Percentiles rank a stretch among this genome's conserved stretches.
These are phyloP conservation scores for Agrochola litura DNA, from an alignment of 2,888 invertebrate species.

Conservation along the genomic window DNA sequence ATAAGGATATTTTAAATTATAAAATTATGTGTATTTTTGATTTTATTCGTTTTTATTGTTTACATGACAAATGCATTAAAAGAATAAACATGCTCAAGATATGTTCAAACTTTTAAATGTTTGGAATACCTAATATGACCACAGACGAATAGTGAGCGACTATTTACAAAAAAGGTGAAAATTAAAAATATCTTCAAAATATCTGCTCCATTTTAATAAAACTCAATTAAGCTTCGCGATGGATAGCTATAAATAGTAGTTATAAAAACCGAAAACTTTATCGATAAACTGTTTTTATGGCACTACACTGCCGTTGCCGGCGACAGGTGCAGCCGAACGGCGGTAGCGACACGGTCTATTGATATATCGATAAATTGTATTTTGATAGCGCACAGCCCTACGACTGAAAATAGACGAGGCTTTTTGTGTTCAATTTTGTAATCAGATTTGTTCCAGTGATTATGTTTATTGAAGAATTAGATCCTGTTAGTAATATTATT, in stretches of 20 bases:
- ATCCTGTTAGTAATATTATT: not conserved
- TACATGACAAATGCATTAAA: not conserved
- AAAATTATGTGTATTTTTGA: not conserved
- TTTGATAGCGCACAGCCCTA: constrained; percentile 77
- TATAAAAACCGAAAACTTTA: constrained; percentile 63
- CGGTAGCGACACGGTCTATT: constrained; percentile 74
- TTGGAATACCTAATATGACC: not conserved
- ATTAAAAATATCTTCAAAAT: not conserved
- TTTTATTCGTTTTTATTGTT: not conserved
- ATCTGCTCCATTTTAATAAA: constrained; percentile 43
- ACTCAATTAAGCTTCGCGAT: constrained; percentile 30
- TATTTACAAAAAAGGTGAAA: not conserved
- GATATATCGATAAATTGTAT: constrained; percentile 84
- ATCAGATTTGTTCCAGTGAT: constrained; percentile 12
- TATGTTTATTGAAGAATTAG: not conserved
- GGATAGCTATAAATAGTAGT: constrained; percentile 48
- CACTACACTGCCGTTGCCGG: constrained; percentile 73
- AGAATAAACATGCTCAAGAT: not conserved
- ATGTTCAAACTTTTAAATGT: not conserved
- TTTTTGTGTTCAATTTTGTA: constrained; percentile 17
- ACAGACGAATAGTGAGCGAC: not conserved
- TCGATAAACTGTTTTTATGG: constrained; percentile 74
- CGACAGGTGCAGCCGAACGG: constrained; percentile 83
- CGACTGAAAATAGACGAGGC: constrained; percentile 65
- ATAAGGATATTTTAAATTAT: not conserved